A percentile compares a stretch with the other conserved stretches of the same genome.
These are phyloP conservation scores for Metalampra italica DNA, from an alignment of 2,888 invertebrate genomes.

Conservation along the genomic window DNA sequence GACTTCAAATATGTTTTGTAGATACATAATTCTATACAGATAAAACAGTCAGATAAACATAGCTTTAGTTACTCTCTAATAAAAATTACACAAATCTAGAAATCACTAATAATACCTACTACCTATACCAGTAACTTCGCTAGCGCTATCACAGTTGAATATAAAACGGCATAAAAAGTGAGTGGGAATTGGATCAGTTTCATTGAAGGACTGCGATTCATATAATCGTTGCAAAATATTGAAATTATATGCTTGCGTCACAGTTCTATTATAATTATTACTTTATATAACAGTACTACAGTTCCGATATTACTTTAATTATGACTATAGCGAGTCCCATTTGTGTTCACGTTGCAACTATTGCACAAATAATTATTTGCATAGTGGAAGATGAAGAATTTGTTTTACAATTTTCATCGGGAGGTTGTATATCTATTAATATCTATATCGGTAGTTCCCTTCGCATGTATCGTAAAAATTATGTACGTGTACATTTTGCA, in stretches of 20 bases:
- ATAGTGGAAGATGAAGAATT: too few species aligned
- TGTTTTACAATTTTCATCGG: too few species aligned
- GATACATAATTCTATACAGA: too few species aligned
- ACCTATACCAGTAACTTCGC: constrained; percentile 3
- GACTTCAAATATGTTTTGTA: background rate
- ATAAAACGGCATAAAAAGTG: constrained; percentile 5
- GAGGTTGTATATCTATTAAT: too few species aligned
- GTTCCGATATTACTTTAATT: constrained; percentile 40
- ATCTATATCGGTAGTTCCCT: too few species aligned
- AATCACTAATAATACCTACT: constrained; percentile 6
- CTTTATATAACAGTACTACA: constrained; percentile 18
- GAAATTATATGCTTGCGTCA: constrained; percentile 29
- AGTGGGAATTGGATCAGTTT: constrained; percentile 4
- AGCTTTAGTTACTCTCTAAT: too few species aligned
- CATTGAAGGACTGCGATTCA: constrained; percentile 23
- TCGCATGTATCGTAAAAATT: too few species aligned
- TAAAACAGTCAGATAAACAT: too few species aligned
- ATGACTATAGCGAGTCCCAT: constrained; percentile 20
- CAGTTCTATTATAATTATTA: constrained; percentile 20
- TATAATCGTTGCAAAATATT: constrained; percentile 37
- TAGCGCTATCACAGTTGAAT: constrained; percentile 1
- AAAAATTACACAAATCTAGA: background rate
- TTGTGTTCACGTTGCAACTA: background rate
- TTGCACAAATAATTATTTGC: too few species aligned
- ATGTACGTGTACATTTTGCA: too few species aligned